A percentile compares a stretch with the other conserved stretches of the same genome.
Evolutionary conservation across 2,888 invertebrate species (phyloP).

Genomic region (Parasteatoda lunata): DNA sequence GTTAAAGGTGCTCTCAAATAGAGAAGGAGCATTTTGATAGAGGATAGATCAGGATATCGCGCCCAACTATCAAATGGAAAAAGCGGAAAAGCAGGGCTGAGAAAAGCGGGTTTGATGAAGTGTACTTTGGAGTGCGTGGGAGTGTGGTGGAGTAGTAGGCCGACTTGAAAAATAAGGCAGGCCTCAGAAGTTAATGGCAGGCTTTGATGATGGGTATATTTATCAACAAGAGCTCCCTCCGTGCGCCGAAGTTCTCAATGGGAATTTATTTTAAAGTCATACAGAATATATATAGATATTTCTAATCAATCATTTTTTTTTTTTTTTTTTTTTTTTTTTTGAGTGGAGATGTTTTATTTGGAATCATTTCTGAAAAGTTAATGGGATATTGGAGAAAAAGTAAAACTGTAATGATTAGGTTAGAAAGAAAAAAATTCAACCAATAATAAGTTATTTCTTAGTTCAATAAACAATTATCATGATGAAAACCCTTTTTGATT

Average conservation of each 20-base stretch:
- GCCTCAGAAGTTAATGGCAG: constrained; percentile 42
- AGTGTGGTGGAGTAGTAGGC: not conserved
- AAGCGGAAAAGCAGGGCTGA: constrained; percentile 41
- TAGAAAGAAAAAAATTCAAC: too few species aligned
- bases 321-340: too few species aligned
- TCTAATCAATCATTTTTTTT: too few species aligned
- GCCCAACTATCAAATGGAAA: constrained; percentile 66
- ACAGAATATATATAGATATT: too few species aligned
- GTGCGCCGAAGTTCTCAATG: not conserved
- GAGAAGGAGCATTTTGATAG: constrained; percentile 52
- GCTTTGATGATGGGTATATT: constrained; percentile 53
- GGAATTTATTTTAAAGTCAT: too few species aligned
- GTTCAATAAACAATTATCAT: too few species aligned
- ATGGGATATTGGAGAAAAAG: too few species aligned
- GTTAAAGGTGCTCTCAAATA: constrained; percentile 58
- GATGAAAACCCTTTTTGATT: too few species aligned
- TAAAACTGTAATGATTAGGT: too few species aligned
- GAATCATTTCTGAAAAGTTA: too few species aligned
- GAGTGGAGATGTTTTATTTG: too few species aligned
- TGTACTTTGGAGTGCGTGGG: constrained; percentile 12
- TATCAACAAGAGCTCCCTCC: constrained; percentile 52
- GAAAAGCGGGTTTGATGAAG: constrained; percentile 64
- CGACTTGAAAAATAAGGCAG: constrained; percentile 47
- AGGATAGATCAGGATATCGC: constrained; percentile 65
- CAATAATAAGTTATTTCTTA: too few species aligned